Evolutionary conservation across 30 jellyfish, hydroid and myxozoan genomes (phyloP), one percentile per base, ranked within the genome.

Genomic region (Pelagia noctiluca): DNA sequence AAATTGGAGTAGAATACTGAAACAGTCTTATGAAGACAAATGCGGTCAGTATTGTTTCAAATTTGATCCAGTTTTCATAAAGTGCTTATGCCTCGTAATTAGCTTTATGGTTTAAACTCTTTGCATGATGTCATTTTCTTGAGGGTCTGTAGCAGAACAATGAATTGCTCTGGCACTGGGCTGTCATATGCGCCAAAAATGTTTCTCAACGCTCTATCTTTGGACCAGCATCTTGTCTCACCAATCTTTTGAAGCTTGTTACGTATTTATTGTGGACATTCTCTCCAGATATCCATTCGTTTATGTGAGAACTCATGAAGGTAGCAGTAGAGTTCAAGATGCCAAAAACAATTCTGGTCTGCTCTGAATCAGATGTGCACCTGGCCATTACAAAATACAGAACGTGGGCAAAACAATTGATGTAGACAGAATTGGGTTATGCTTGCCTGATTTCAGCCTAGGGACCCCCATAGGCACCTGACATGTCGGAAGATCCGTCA

Each of bases 291-390:
- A 60, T 60, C 72, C 8, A 60, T 60, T 26, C 72, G 10, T 60
- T 60, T 60, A 26, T 60, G 72, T 4, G 72, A 60, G 30, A 5
- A 10, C 5, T 10, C 30, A 10, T 5, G 10, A n/a, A 60, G 21
- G 11, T n/a, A 26, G 72, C 72, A 4, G 72, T 48, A 48, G 62
- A 48, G 13, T 22, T 60, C 35, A 60, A 26, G 8, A 60, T 5
- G 35, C 72, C 72, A 60, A 60, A 60, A 5, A 60, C 23, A 8
- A 42, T 42, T 42, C 57, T 42, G 8, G 30, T 60, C 34, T 60
- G 72, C 72, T 60, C 72, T n/a, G 72, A 22, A 4, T 60, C 35
- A n/a, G 23, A 22, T 60, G 72, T 60, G 72, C 72, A 60, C 72
- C 35, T 22, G 5, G 72, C 10, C 8, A 60, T 60, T 26, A 60